Evolutionary conservation across 2,113 vertebrate genomes (phyloP).

Genomic region (Syngnathus scovelli): DNA sequence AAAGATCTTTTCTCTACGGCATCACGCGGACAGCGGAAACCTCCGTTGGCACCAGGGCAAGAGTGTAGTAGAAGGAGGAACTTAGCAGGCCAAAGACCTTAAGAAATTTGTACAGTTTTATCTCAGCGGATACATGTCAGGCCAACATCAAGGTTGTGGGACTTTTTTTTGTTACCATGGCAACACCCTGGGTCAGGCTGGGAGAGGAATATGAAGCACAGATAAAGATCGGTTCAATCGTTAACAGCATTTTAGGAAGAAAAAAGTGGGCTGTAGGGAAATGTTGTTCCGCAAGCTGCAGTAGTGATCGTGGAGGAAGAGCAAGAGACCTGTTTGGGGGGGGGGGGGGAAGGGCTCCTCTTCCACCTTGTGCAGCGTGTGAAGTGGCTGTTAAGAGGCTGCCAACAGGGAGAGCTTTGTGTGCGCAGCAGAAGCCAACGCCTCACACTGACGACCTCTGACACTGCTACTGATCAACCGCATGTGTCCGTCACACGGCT

Average conservation of each 20-base stretch:
- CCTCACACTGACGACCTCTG: constrained; percentile 37
- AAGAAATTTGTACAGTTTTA: constrained; percentile 33
- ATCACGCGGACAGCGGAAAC: not conserved
- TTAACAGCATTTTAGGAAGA: not conserved
- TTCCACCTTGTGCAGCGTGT: constrained; percentile 68
- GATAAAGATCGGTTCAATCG: not conserved
- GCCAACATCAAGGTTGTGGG: constrained; percentile 30
- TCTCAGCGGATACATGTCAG: constrained; percentile 26
- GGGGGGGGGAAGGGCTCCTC: constrained; percentile 25
- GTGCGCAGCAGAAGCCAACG: constrained; percentile 37
- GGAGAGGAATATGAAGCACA: not conserved
- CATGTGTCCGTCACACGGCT: too few relatives aligned
- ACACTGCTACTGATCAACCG: constrained; percentile 5
- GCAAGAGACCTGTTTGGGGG: constrained; percentile 4
- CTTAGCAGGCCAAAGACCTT: constrained; percentile 1
- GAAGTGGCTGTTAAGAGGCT: constrained; percentile 79
- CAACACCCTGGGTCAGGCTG: constrained; percentile 16
- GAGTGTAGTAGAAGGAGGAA: constrained; percentile 13
- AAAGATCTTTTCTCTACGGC: not conserved
- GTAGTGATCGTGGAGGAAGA: not conserved
- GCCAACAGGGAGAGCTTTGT: constrained; percentile 78
- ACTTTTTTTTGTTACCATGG: constrained; percentile 44
- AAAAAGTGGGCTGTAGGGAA: not conserved
- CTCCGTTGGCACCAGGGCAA: not conserved
- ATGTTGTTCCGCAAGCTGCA: not conserved